phyloP scores from a whole-genome alignment of 2,888 invertebrate genomes.

The Tetragonisca angustula region DNA sequence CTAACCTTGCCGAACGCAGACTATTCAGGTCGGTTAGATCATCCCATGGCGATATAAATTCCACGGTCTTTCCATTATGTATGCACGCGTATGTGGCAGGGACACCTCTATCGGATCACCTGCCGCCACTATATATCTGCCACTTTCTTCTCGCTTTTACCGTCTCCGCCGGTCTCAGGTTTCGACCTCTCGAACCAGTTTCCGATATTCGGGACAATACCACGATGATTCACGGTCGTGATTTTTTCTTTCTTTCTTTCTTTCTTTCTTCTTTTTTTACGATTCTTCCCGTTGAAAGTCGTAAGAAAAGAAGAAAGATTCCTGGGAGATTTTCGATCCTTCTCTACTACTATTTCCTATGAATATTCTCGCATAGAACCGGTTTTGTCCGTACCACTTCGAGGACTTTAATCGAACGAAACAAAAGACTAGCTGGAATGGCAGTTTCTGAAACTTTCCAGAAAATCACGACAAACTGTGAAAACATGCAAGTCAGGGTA shows the following conservation, averaged over 20 bases:
- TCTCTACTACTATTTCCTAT: neutral
- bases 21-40: slow-evolving; percentile 39
- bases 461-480: neutral
- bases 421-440: neutral
- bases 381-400: neutral
- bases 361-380: neutral
- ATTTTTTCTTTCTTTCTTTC: neutral
- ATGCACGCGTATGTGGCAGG: slow-evolving; percentile 1
- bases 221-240: neutral
- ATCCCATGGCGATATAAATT: slow-evolving; percentile 36
- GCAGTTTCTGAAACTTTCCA: neutral
- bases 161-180: neutral
- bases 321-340: neutral
- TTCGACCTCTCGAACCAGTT: slow-evolving; percentile 25
- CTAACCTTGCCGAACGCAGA: slow-evolving; percentile 40
- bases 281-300: neutral
- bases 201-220: neutral
- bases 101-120: slow-evolving; percentile 29
- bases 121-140: slow-evolving; percentile 17
- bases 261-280: neutral
- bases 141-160: slow-evolving; percentile 39
- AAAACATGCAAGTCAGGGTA: neutral
- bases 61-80: slow-evolving; percentile 23
- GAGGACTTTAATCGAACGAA: neutral
- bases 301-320: neutral